Evolutionary conservation across 2,113 vertebrate species (phyloP), one percentile per base, ranked within the genome.

Genomic region (Lasiurus cinereus): DNA sequence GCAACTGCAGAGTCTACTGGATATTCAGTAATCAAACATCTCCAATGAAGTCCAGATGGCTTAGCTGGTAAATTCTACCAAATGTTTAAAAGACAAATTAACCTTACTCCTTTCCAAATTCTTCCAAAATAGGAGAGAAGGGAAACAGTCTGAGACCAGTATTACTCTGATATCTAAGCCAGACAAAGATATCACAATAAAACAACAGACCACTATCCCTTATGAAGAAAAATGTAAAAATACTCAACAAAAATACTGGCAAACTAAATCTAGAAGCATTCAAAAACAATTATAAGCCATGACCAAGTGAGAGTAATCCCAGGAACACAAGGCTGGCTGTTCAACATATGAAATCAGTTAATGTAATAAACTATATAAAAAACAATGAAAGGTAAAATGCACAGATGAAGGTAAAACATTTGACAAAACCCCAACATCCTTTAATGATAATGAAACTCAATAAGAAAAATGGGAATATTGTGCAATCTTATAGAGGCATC

Each of bases 11-110:
- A 39, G n/a, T 77, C 48, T 48, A 19, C 3, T n/a, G 39, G 24
- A 50, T 72, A 52, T 5, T 56, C 36, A 82, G 59, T 83, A 56
- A 80, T 86, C 9, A 59, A 83, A 66, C 27, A 11, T 22, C 54
- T 88, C n/a, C 39, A 76, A 64, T 50, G 84, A 82, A 69, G 69
- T 29, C 24, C 50, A 69, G 19, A 82, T 43, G n/a, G 14, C n/a
- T 80, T 50, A 67, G 16, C 39, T 80, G 54, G 48, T 88, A 27
- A 88, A 93, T 86, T 85, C 67, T 87, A 90, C n/a, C 77, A 91
- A 93, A 73, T 93, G 31, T 84, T 84, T 88, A 83, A 88, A 59
- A 59, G 66, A 91, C 8, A 18, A 90, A 88, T 88, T 67, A 84
- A 52, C 21, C 90, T 90, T 31, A 86, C 33, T 76, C 59, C 6